Evolutionary conservation across 2,113 vertebrate genomes (phyloP), one percentile per base, ranked within the genome.

Genomic region (Tyto alba): DNA sequence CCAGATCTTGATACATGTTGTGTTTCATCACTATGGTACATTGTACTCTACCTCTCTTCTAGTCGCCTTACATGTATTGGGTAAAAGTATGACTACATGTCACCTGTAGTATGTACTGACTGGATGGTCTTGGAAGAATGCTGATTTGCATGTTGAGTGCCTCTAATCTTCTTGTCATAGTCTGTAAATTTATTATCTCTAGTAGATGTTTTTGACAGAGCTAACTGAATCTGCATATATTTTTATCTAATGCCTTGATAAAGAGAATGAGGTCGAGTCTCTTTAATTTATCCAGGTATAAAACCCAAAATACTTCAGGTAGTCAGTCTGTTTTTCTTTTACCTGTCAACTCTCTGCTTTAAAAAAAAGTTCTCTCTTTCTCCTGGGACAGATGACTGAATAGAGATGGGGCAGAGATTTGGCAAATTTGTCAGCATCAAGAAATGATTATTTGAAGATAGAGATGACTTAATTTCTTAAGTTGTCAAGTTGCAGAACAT

Each of bases 401-500:
- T 84, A 81, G 90, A 94, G 76, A 92, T 77, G 79, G 95, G 83
- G n/a, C 89, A 90, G 86, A 82, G 80, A 93, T 94, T 95, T 94
- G 53, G 90, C 89, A 95, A 95, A 95, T 95, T 96, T 95, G 95
- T 95, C 96, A 93, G 89, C 53, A 79, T 96, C 45, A 20, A 73
- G 77, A 92, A 92, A 50, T 87, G 62, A 89, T 95, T 96, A 87
- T 96, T 96, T 96, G 92, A 96, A 93, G 90, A 93, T 81, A 77
- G 75, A 94, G 73, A 93, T 93, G 89, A 73, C 89, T 92, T 97
- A 96, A 96, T 95, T 97, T 95, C 86, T 73, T 41, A 73, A 93
- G 86, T 96, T 95, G 95, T 97, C 96, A 95, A 96, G 94, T 97
- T 96, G 94, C 81, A 95, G 96, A 97, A 97, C 96, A 96, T 89